Conservation (phyloP, 2,797 vertebrate genomes). For the Zonotrichia albicollis region DNA sequence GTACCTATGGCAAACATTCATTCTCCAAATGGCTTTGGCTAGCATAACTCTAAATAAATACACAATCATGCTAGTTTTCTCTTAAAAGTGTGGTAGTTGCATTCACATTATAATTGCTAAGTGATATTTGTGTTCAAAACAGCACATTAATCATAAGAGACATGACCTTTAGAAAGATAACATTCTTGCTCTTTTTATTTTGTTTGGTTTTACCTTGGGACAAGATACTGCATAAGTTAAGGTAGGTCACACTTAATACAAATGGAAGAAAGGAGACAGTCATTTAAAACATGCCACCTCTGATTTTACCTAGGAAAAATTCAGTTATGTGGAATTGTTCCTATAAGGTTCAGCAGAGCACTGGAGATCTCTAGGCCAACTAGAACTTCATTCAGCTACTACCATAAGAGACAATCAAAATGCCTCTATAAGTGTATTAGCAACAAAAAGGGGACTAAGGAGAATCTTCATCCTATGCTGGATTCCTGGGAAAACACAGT, state of each 20-base stretch:
- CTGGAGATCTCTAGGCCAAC: background rate
- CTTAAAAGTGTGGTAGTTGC: background rate
- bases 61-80: background rate
- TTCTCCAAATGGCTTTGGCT: background rate
- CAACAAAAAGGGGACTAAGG: background rate
- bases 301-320: background rate
- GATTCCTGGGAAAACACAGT: background rate
- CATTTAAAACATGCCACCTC: background rate
- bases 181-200: slow-evolving; percentile 1
- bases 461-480: background rate
- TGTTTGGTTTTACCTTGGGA: slow-evolving; percentile 30
- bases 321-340: background rate
- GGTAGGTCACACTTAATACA: slow-evolving; percentile 6
- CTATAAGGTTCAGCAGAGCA: background rate
- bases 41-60: background rate
- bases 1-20: background rate
- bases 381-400: background rate
- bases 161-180: slow-evolving; percentile 60
- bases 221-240: slow-evolving; percentile 17
- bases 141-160: slow-evolving; percentile 65
- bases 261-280: background rate
- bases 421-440: background rate
- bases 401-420: background rate
- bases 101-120: slow-evolving; percentile 60
- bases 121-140: slow-evolving; percentile 57